Evolutionary conservation across 1,140 invertebrate genomes (phyloP).

Genomic region (Drosophila baimaii): DNA sequence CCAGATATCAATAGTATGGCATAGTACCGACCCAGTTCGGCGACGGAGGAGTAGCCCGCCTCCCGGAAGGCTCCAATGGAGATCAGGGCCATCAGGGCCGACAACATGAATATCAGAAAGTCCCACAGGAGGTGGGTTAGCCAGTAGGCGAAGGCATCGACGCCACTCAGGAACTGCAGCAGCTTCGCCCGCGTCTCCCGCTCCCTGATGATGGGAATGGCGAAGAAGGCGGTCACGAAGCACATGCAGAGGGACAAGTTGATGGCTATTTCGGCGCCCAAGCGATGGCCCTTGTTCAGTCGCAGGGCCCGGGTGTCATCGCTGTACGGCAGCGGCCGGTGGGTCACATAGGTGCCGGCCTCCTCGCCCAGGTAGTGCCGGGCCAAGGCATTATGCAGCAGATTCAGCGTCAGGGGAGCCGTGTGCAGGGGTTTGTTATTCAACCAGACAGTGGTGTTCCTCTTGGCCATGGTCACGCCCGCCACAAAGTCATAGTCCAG

Average conservation of each 20-base stretch:
- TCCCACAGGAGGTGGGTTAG: constrained; percentile 90
- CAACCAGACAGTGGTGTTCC: constrained; percentile 86
- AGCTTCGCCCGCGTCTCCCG: constrained; percentile 85
- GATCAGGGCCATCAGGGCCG: constrained; percentile 85
- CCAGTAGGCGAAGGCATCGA: constrained; percentile 90
- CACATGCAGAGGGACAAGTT: constrained; percentile 88
- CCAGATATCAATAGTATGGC: constrained; percentile 85
- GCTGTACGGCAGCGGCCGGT: constrained; percentile 88
- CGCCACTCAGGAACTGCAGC: constrained; percentile 89
- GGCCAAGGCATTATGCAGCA: constrained; percentile 88
- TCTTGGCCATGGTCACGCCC: constrained; percentile 79
- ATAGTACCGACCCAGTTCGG: constrained; percentile 84
- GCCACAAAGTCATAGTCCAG: constrained; percentile 57
- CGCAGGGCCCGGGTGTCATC: constrained; percentile 65
- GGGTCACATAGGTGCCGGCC: constrained; percentile 86
- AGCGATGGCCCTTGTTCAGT: constrained; percentile 85
- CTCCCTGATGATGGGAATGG: constrained; percentile 87
- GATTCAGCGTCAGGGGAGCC: constrained; percentile 87
- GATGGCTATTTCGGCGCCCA: constrained; percentile 87
- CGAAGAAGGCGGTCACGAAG: constrained; percentile 90
- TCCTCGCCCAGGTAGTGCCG: constrained; percentile 38
- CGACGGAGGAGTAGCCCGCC: constrained; percentile 84
- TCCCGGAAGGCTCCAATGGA: constrained; percentile 86
- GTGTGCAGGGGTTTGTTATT: constrained; percentile 89
- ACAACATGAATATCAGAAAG: constrained; percentile 87